Conservation (phyloP, 1,140 invertebrate species). For the Bombus huntii region DNA sequence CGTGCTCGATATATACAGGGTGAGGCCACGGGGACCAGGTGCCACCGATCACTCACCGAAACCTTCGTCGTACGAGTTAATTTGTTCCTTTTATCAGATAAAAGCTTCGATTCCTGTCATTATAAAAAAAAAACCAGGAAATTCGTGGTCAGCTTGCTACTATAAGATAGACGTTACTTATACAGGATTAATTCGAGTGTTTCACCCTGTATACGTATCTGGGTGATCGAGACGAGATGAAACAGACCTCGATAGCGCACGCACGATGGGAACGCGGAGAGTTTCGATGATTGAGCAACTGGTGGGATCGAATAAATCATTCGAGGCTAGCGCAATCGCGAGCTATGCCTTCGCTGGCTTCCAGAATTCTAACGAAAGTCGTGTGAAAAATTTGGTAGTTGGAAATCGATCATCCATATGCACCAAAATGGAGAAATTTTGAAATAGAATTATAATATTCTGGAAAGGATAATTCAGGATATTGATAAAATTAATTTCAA, state of each 20-base stretch:
- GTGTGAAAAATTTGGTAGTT: not conserved
- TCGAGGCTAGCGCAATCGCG: not conserved
- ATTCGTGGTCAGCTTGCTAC: not conserved
- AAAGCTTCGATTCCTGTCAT: not conserved
- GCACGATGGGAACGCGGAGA: not conserved
- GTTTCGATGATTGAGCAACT: not conserved
- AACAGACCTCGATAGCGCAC: not conserved
- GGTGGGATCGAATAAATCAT: not conserved
- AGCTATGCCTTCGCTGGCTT: not conserved
- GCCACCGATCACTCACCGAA: not conserved
- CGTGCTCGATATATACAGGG: constrained; percentile 26
- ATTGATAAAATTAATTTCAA: no score
- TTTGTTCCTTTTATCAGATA: not conserved
- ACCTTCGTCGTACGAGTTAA: not conserved
- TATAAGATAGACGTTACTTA: not conserved
- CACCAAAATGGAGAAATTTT: no score
- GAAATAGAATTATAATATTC: no score
- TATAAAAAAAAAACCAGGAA: not conserved
- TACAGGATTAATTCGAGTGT: not conserved
- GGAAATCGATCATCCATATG: not conserved
- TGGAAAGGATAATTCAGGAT: no score
- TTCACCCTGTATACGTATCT: not conserved
- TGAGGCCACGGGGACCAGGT: constrained; percentile 2
- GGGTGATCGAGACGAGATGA: not conserved
- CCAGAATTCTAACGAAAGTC: not conserved